Evolutionary conservation across 2,888 invertebrate genomes (phyloP).

Genomic region (Digitonthophagus gazella): DNA sequence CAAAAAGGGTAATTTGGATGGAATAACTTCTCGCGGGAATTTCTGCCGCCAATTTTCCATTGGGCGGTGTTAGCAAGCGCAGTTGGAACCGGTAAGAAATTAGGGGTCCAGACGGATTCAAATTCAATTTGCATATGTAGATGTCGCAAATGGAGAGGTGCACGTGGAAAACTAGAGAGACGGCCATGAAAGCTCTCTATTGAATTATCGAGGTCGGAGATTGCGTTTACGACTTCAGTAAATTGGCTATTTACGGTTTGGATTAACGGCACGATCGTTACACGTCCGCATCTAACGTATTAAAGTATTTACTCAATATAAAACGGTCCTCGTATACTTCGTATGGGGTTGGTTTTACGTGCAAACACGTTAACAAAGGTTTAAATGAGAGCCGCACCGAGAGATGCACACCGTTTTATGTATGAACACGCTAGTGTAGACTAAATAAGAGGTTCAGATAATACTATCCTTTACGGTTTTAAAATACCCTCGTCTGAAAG

Average conservation of each 20-base stretch:
- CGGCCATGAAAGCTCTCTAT: slow-evolving; percentile 4
- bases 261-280: background rate
- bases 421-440: background rate
- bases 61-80: background rate
- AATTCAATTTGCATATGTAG: slow-evolving; percentile 17
- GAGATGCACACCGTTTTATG: background rate
- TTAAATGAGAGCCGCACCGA: too few relatives aligned
- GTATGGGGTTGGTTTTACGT: background rate
- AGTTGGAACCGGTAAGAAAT: background rate
- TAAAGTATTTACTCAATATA: background rate
- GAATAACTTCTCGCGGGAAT: background rate
- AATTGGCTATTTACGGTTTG: background rate
- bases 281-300: background rate
- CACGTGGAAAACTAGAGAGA: background rate
- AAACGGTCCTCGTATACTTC: background rate
- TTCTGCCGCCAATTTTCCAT: background rate
- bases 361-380: background rate
- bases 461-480: background rate
- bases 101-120: background rate
- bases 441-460: background rate
- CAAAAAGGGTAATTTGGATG: background rate
- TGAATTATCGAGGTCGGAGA: slow-evolving; percentile 15
- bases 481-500: background rate
- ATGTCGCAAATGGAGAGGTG: slow-evolving; percentile 7
- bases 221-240: background rate